These are phyloP conservation scores for Astreopora myriophthalma DNA, from an alignment of 64 coral and sea anemone species.

Conservation along the genomic window DNA sequence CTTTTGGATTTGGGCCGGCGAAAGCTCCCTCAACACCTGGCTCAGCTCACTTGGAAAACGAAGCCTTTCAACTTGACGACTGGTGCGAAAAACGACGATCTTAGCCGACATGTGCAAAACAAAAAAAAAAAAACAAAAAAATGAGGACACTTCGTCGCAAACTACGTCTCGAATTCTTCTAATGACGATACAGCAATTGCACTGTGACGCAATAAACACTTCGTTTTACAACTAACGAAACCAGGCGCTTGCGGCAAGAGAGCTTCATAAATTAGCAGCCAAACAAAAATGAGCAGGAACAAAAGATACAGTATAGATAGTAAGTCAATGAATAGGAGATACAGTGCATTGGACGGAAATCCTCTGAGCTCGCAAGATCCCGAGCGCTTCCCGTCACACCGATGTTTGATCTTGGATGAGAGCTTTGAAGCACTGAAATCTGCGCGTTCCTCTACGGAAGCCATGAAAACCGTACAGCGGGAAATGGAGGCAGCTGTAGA, in stretches of 20 bases:
- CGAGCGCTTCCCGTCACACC: slow-evolving; percentile 50
- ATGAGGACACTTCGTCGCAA: neutral
- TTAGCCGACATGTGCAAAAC: too few species aligned
- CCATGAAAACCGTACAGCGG: slow-evolving; percentile 8
- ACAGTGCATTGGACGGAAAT: neutral
- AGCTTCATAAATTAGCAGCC: neutral
- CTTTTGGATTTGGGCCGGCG: too few species aligned
- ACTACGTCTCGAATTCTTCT: neutral
- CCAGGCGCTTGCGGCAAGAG: neutral
- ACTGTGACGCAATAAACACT: slow-evolving; percentile 10
- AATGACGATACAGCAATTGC: neutral
- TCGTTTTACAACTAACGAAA: neutral
- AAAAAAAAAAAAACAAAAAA: too few species aligned
- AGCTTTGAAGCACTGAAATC: slow-evolving; percentile 70
- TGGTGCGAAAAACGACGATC: too few species aligned
- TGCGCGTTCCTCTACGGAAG: slow-evolving; percentile 57
- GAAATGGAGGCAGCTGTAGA: neutral
- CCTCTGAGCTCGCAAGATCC: slow-evolving; percentile 6
- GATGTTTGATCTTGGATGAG: slow-evolving; percentile 44
- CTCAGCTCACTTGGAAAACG: too few species aligned
- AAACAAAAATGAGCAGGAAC: slow-evolving; percentile 1
- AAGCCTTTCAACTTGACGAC: too few species aligned
- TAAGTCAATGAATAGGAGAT: neutral
- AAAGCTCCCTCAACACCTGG: too few species aligned
- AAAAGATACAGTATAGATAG: neutral